These are phyloP conservation scores for Ptyas mucosa DNA, from an alignment of 2,113 vertebrate genomes.

Conservation along the genomic window DNA sequence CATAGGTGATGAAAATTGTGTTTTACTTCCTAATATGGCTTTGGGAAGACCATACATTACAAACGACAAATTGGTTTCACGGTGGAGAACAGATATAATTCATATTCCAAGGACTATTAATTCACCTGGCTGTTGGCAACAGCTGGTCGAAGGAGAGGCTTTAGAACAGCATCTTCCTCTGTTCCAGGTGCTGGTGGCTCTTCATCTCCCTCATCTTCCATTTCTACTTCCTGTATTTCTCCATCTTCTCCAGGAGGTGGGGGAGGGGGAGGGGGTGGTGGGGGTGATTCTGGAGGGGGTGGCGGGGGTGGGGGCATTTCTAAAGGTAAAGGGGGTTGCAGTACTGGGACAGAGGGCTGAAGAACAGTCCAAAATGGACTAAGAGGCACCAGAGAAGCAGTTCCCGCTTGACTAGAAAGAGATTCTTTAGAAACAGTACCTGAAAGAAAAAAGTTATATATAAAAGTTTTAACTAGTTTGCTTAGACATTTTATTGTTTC, in stretches of 20 bases:
- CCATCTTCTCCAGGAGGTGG: constrained; percentile 83
- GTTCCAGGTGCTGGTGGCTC: constrained; percentile 95
- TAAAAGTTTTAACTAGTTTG: background rate
- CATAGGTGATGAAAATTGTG: background rate
- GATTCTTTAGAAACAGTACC: constrained; percentile 73
- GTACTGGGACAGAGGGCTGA: constrained; percentile 76
- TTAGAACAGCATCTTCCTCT: constrained; percentile 81
- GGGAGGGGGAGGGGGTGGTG: constrained; percentile 62
- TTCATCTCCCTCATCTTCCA: constrained; percentile 90
- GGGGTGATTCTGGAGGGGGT: constrained; percentile 73
- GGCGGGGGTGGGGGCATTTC: constrained; percentile 84
- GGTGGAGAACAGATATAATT: background rate
- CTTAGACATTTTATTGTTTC: background rate
- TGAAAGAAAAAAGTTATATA: constrained; percentile 55
- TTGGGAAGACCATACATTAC: background rate
- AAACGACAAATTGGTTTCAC: background rate
- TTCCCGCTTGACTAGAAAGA: constrained; percentile 70
- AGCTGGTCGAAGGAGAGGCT: constrained; percentile 63
- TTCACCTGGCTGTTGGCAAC: constrained; percentile 65
- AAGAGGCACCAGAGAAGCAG: constrained; percentile 70
- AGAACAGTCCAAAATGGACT: constrained; percentile 80
- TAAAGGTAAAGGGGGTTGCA: constrained; percentile 84
- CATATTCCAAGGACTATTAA: rapidly evolving
- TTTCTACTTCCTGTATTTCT: constrained; percentile 96
- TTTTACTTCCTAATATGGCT: background rate